Percentiles rank a stretch among this genome's conserved stretches.
Conservation (phyloP, 2,888 invertebrate species). For the Leuctra nigra region DNA sequence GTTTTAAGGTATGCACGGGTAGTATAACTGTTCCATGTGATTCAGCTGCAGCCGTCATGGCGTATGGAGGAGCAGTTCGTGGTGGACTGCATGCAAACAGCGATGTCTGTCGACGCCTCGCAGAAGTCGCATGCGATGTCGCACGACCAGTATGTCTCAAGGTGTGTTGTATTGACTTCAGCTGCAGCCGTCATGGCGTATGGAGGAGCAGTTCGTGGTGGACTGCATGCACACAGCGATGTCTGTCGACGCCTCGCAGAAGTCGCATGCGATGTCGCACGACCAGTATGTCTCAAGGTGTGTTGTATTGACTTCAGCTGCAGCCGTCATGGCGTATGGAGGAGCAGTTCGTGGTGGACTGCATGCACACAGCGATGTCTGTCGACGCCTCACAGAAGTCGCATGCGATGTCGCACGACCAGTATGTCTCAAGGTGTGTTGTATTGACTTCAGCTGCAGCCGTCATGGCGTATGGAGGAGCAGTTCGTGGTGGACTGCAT, state of each 20-base stretch:
- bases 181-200: conserved; percentile 47
- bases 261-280: conserved; percentile 53
- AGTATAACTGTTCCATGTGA: too few relatives aligned
- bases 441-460: conserved; percentile 39
- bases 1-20: too few relatives aligned
- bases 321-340: conserved; percentile 49
- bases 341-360: conserved; percentile 48
- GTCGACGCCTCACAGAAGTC: conserved; percentile 37
- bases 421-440: too few relatives aligned
- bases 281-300: too few relatives aligned
- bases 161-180: too few relatives aligned
- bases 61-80: conserved; percentile 50
- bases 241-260: conserved; percentile 31
- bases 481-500: conserved; percentile 45
- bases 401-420: conserved; percentile 51
- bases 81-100: conserved; percentile 34
- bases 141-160: too few relatives aligned
- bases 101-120: conserved; percentile 24
- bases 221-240: conserved; percentile 29
- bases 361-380: conserved; percentile 13
- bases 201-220: conserved; percentile 52
- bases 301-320: too few relatives aligned
- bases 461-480: conserved; percentile 50
- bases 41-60: conserved; percentile 45
- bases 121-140: conserved; percentile 52